Conservation (phyloP, 2,797 vertebrate species). For the Anisognathus igniventris region DNA sequence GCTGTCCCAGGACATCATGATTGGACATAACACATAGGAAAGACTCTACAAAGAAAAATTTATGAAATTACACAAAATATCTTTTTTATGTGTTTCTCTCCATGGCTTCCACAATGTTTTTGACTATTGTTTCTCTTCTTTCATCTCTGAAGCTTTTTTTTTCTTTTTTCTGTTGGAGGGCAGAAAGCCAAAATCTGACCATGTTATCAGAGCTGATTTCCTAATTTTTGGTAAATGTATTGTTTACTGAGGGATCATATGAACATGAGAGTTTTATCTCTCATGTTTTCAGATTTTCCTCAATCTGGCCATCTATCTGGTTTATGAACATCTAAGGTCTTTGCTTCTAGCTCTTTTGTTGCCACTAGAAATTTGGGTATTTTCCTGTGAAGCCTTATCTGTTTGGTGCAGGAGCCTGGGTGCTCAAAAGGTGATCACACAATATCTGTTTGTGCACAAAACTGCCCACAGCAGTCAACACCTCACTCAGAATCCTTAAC, state of each 20-base stretch:
- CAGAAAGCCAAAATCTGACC: neutral
- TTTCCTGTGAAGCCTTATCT: neutral
- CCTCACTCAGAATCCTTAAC: neutral
- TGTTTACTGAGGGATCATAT: neutral
- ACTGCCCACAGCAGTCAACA: neutral
- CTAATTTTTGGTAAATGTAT: neutral
- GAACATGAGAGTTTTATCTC: neutral
- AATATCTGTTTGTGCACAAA: neutral
- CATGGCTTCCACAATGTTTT: neutral
- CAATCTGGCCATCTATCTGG: neutral
- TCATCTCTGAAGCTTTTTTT: neutral
- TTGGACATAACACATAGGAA: accelerated
- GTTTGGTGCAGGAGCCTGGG: neutral
- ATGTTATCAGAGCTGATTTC: neutral
- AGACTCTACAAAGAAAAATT: neutral
- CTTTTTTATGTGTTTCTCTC: neutral
- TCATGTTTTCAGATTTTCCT: neutral
- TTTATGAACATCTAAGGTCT: neutral
- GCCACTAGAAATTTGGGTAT: neutral
- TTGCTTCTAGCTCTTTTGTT: neutral
- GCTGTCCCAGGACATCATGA: neutral
- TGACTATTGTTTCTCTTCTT: neutral
- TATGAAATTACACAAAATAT: neutral
- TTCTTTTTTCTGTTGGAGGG: neutral
- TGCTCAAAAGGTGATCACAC: neutral